phyloP scores from a whole-genome alignment of 1,140 invertebrate species.

The Leptestheria dahalacensis region DNA sequence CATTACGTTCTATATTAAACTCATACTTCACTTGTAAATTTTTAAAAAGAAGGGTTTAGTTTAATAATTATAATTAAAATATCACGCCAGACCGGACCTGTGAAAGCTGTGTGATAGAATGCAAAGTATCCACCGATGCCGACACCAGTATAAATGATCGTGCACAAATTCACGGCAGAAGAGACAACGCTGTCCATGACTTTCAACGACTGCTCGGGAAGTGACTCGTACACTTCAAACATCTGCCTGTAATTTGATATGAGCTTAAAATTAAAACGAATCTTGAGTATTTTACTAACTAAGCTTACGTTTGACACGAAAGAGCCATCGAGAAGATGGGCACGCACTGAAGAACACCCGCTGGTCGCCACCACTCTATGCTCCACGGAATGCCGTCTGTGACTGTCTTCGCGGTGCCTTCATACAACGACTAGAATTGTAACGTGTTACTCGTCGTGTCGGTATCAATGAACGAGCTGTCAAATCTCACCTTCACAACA shows the following conservation, averaged over 20 bases:
- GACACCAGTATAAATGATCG: conserved; percentile 65
- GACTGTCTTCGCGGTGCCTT: conserved; percentile 56
- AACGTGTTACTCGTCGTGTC: background rate
- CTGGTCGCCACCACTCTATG: conserved; percentile 67
- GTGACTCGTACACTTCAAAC: conserved; percentile 84
- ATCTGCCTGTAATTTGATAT: conserved; percentile 50
- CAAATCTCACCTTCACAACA: conserved; percentile 56
- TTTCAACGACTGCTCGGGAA: conserved; percentile 71
- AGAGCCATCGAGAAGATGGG: conserved; percentile 91
- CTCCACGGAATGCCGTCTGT: conserved; percentile 53
- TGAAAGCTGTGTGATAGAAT: conserved; percentile 58
- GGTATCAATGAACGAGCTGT: conserved; percentile 5
- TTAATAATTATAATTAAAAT: too few relatives aligned
- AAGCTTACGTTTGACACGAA: conserved; percentile 83
- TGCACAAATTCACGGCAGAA: conserved; percentile 81
- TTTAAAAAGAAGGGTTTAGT: too few relatives aligned
- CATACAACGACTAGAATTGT: conserved; percentile 46
- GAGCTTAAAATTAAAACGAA: conserved; percentile 5
- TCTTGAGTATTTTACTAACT: too few relatives aligned
- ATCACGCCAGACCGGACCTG: too few relatives aligned
- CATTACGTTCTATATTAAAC: too few relatives aligned
- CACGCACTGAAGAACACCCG: conserved; percentile 71
- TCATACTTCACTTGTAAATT: too few relatives aligned
- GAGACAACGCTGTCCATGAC: conserved; percentile 75
- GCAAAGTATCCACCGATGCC: conserved; percentile 93